Evolutionary conservation across 2,888 invertebrate genomes (phyloP).

Genomic region (Molorchus minor): DNA sequence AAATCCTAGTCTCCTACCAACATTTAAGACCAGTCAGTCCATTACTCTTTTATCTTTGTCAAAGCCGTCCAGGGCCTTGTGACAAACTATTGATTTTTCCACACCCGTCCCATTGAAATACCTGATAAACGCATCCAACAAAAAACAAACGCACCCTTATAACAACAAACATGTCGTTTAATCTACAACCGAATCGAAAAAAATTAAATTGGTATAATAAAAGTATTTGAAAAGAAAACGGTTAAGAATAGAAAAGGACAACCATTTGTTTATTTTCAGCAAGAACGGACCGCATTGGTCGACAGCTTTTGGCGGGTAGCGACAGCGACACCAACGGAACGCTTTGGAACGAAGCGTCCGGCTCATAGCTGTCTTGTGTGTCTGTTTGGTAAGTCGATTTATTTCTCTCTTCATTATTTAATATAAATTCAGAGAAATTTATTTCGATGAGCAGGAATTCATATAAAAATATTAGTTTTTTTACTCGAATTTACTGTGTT

Average conservation of each 20-base stretch:
- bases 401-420: conserved; percentile 56
- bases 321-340: conserved; percentile 57
- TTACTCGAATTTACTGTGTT: conserved; percentile 55
- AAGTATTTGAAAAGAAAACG: conserved; percentile 43
- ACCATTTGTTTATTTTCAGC: conserved; percentile 47
- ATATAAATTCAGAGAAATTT: conserved; percentile 59
- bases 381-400: conserved; percentile 56
- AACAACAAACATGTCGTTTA: no score
- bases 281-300: conserved; percentile 50
- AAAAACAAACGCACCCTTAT: no score
- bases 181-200: no score
- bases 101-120: conserved; percentile 1
- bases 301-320: conserved; percentile 58
- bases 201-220: conserved; percentile 23
- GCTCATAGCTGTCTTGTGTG: conserved; percentile 43
- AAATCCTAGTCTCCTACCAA: no score
- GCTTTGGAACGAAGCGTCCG: conserved; percentile 49
- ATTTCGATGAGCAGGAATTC: conserved; percentile 48
- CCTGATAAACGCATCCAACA: no score
- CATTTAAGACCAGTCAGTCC: no score
- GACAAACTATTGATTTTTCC: conserved; percentile 23
- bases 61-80: conserved; percentile 1
- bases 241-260: conserved; percentile 45
- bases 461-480: conserved; percentile 60
- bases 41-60: conserved; percentile 18